Conservation (phyloP, 2,113 vertebrate species). For the Cairina moschata region DNA sequence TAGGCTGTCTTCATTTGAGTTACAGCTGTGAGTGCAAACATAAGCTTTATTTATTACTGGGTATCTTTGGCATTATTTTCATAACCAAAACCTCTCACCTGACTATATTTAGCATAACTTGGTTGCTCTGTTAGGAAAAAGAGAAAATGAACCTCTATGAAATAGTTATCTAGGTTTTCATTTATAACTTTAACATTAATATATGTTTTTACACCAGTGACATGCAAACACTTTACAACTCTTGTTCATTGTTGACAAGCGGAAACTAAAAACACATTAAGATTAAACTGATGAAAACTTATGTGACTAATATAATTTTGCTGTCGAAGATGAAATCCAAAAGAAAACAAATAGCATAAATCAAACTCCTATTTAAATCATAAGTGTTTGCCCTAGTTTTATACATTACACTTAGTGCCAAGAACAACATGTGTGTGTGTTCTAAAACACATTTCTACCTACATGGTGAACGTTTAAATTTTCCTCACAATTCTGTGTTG, state of each 20-base stretch:
- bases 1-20: not conserved
- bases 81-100: not conserved
- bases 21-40: not conserved
- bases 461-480: rapidly evolving
- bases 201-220: not conserved
- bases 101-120: not conserved
- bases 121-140: not conserved
- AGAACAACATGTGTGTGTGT: not conserved
- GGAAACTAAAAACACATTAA: not conserved
- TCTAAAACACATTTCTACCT: not conserved
- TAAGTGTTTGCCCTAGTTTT: not conserved
- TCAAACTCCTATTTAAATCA: not conserved
- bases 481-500: not conserved
- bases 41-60: not conserved
- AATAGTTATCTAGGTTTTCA: not conserved
- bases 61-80: not conserved
- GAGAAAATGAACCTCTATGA: not conserved
- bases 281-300: not conserved
- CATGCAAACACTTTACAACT: not conserved
- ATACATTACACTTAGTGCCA: not conserved
- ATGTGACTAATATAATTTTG: not conserved
- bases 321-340: not conserved
- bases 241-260: not conserved
- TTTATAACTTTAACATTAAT: not conserved
- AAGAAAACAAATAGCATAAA: not conserved